Base-by-base conservation (phyloP, 2,113 vertebrate genomes). In the Hystrix cristata region DNA sequence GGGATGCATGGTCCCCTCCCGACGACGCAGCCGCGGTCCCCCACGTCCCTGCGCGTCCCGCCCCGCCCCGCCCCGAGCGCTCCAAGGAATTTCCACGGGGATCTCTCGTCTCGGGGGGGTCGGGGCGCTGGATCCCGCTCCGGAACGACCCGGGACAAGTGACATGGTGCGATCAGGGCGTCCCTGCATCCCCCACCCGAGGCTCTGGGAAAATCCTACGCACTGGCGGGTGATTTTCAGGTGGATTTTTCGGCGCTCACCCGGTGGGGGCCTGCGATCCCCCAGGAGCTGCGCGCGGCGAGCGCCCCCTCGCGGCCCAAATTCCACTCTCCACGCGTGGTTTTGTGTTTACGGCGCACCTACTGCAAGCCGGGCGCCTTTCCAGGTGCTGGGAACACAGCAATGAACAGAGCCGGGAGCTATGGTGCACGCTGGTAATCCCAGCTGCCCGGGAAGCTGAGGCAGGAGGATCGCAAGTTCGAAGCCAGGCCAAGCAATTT, bases 51-150 rank as follows among this genome's bases (percentile, higher is more conserved):
- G n/a, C 18, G 46, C 10, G 60, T 27, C 43, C 51, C 14, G 27
- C 46, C 25, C 16, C 14, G 27, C 46, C 25, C 16, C 5, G 6
- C 10, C 60, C 55, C 0, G 60, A 78, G 5, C 16, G 25, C 92
- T 83, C 78, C 82, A 71, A 97, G 96, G 96, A 96, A 90, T 97
- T 98, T 97, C 96, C 97, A 97, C 57, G 90, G 96, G 97, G 69
- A 95, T 97, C 80, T 97, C 96, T 94, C 51, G 65, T 43, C 29
- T 18, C 25, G 3, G 53, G 21, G 12, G 16, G 9, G 27, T 29
- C 46, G 7, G 46, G 74, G 25, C 12, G 15, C 7, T n/a, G 25
- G 23, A 51, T 79, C 48, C 93, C 31, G 16, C 29, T 76, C 48
- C 31, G 62, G 78, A 57, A 83, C 25, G 0, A 13, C 43, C 29